These are phyloP conservation scores for Platyscapa corneri DNA, from an alignment of 1,140 invertebrate genomes.

Conservation along the genomic window DNA sequence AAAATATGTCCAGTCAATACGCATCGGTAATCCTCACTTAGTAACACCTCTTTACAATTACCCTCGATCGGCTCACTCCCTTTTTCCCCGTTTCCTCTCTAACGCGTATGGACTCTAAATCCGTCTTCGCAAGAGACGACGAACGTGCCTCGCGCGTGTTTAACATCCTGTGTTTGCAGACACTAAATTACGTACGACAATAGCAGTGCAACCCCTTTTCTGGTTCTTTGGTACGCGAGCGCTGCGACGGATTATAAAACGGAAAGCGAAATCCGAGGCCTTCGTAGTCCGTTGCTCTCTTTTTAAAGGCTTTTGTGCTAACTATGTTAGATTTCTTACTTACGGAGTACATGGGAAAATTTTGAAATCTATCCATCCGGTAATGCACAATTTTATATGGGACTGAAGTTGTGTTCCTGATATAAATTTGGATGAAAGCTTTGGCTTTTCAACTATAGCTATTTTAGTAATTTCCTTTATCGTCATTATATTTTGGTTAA, in stretches of 20 bases:
- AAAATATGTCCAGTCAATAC: not conserved
- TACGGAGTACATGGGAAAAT: not conserved
- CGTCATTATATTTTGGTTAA: too few species aligned
- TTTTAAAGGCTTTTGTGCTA: conserved; percentile 5
- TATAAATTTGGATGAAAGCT: too few species aligned
- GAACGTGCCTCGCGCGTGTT: conserved; percentile 55
- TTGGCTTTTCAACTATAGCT: too few species aligned
- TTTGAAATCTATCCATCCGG: not conserved
- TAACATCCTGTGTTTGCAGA: conserved; percentile 71
- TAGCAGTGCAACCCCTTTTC: conserved; percentile 61
- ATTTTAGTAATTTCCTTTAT: too few species aligned
- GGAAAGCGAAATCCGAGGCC: conserved; percentile 56
- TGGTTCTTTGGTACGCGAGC: conserved; percentile 39
- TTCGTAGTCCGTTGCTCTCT: conserved; percentile 43
- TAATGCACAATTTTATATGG: not conserved
- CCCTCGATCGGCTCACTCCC: conserved; percentile 42
- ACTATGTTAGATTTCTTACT: not conserved
- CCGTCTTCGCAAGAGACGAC: conserved; percentile 67
- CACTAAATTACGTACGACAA: conserved; percentile 74
- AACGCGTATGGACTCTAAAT: conserved; percentile 51
- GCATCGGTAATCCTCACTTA: conserved; percentile 20
- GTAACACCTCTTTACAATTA: conserved; percentile 20
- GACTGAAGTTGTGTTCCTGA: too few species aligned
- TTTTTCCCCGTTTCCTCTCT: conserved; percentile 61
- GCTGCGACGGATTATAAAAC: conserved; percentile 67